Conservation (phyloP, 2,797 vertebrate genomes). For the Rhabdophis nuchalis region DNA sequence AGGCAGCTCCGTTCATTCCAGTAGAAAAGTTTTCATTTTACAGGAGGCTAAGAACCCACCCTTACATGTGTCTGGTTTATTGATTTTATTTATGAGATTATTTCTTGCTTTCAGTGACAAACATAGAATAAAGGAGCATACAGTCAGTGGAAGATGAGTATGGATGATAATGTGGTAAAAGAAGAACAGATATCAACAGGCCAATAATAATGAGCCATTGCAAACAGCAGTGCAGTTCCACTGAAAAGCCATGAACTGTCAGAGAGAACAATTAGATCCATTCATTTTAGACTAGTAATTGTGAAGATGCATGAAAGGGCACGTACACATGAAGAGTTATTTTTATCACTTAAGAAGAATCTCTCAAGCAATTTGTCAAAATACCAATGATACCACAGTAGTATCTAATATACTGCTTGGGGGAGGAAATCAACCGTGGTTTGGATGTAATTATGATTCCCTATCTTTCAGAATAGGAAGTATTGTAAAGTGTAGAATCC, state of each 20-base stretch:
- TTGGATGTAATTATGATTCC: neutral
- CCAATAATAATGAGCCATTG: neutral
- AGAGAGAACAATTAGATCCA: neutral
- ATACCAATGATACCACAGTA: neutral
- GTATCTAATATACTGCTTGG: neutral
- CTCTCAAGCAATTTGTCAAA: neutral
- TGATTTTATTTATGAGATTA: conserved; percentile 50
- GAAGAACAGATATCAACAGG: neutral
- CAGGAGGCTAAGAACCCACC: conserved; percentile 43
- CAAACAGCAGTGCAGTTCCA: neutral
- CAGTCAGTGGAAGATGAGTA: neutral
- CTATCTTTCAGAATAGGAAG: neutral
- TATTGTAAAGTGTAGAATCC: neutral
- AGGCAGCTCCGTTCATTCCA: conserved; percentile 41
- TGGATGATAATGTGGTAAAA: neutral
- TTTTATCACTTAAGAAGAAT: neutral
- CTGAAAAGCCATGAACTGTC: neutral
- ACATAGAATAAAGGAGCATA: conserved; percentile 37
- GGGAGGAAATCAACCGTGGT: no score
- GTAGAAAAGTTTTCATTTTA: conserved; percentile 51
- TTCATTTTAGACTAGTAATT: neutral
- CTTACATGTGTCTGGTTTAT: conserved; percentile 27
- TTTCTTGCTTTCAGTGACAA: conserved; percentile 64
- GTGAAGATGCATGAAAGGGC: neutral
- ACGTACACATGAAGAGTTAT: neutral